These are phyloP conservation scores for Spinus olivaceus DNA, from an alignment of 2,797 vertebrate genomes.

Conservation along the genomic window DNA sequence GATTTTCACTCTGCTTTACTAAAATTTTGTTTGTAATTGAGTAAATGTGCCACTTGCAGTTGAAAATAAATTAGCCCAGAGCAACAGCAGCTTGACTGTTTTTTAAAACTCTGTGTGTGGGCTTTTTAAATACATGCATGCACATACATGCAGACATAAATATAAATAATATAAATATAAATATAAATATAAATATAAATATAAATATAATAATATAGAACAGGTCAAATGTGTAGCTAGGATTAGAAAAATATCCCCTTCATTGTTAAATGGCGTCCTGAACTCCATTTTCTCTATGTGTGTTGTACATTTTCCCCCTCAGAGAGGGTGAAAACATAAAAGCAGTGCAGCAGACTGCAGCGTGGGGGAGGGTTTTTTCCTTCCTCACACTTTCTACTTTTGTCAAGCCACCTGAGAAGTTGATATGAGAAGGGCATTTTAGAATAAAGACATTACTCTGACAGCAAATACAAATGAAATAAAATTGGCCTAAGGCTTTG, in stretches of 20 bases:
- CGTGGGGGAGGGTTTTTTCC: constrained; percentile 17
- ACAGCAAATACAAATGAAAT: constrained; percentile 79
- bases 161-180: accelerated
- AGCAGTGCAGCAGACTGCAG: constrained; percentile 4
- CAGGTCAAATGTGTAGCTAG: not conserved
- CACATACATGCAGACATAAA: accelerated
- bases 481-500: constrained; percentile 80
- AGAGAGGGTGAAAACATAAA: constrained; percentile 58
- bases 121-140: not conserved
- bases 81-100: not conserved
- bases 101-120: not conserved
- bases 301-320: not conserved
- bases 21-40: constrained; percentile 39
- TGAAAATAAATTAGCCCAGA: constrained; percentile 45
- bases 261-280: constrained; percentile 9
- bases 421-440: constrained; percentile 74
- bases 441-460: constrained; percentile 81
- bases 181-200: not conserved
- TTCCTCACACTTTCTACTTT: constrained; percentile 56
- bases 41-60: constrained; percentile 28
- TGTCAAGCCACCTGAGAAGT: constrained; percentile 74
- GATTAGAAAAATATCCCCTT: constrained; percentile 48
- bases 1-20: constrained; percentile 48
- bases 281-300: constrained; percentile 10
- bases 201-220: not conserved